These are phyloP conservation scores for Lasioglossum lativentre DNA, from an alignment of 2,888 invertebrate species.

Conservation along the genomic window DNA sequence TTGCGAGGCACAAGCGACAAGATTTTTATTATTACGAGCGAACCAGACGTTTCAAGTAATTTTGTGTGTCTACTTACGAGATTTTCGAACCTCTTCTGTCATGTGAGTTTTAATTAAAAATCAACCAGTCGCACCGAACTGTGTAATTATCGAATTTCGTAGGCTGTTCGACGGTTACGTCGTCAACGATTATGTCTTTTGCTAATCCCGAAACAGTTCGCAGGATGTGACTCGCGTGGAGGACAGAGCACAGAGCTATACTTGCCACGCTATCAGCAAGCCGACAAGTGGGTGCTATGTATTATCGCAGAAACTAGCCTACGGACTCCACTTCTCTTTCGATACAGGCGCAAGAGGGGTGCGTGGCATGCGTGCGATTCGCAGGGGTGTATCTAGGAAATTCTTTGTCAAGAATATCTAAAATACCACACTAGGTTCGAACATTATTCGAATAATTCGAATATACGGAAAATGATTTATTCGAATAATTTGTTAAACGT, in stretches of 20 bases:
- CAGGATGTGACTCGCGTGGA: conserved; percentile 21
- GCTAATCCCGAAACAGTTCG: conserved; percentile 19
- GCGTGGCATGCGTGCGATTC: conserved; percentile 54
- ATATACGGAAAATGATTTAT: too few species aligned
- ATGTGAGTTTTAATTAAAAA: conserved; percentile 21
- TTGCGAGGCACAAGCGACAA: not conserved
- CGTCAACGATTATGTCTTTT: not conserved
- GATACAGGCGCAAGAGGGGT: conserved; percentile 57
- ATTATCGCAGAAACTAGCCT: conserved; percentile 61
- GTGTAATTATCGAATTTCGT: not conserved
- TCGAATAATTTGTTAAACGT: not conserved
- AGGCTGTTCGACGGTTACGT: not conserved
- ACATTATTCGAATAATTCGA: not conserved
- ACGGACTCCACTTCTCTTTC: conserved; percentile 47
- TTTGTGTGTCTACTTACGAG: conserved; percentile 33
- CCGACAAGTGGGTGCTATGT: conserved; percentile 66
- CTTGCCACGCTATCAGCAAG: conserved; percentile 58
- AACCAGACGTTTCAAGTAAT: not conserved
- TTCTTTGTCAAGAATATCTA: not conserved
- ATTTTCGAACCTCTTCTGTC: conserved; percentile 1
- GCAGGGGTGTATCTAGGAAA: conserved; percentile 49
- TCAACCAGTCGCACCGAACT: not conserved
- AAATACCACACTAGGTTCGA: not conserved
- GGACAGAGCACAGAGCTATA: conserved; percentile 17
- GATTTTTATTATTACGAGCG: not conserved